A percentile compares a stretch with the other conserved stretches of the same genome.
These are phyloP conservation scores for Drosophila bocki DNA, from an alignment of 1,140 invertebrate species.

Conservation along the genomic window DNA sequence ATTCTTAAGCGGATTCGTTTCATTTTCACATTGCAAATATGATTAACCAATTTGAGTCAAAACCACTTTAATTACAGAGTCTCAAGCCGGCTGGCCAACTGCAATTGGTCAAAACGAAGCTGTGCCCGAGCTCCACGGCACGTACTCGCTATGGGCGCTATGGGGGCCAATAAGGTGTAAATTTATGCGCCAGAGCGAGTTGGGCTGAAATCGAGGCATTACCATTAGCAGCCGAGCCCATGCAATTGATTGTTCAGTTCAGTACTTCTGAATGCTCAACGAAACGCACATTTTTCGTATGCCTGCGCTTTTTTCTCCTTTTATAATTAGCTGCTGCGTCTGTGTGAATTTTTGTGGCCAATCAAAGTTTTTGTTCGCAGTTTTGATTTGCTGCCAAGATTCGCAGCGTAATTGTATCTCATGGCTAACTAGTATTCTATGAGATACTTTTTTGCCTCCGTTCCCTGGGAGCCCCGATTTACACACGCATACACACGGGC, in stretches of 20 bases:
- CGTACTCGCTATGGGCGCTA: conserved; percentile 73
- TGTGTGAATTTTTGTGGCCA: conserved; percentile 83
- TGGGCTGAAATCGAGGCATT: conserved; percentile 48
- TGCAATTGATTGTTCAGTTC: conserved; percentile 66
- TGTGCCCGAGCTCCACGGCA: conserved; percentile 49
- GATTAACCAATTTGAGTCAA: conserved; percentile 83
- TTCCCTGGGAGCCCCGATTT: conserved; percentile 32
- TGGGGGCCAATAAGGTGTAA: conserved; percentile 83
- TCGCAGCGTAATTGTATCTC: conserved; percentile 74
- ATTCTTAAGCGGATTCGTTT: conserved; percentile 59
- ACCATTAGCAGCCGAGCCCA: conserved; percentile 59
- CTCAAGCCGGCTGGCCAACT: conserved; percentile 61
- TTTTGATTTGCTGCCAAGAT: conserved; percentile 82
- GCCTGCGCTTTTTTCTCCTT: conserved; percentile 43
- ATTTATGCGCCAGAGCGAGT: conserved; percentile 65
- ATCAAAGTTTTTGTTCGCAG: conserved; percentile 82
- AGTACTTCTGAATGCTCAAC: conserved; percentile 56
- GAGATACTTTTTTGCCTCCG: conserved; percentile 65
- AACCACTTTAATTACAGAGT: conserved; percentile 79
- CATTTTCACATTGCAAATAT: conserved; percentile 65
- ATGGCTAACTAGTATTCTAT: conserved; percentile 82
- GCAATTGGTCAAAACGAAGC: conserved; percentile 46
- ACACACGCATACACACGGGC: conserved; percentile 14
- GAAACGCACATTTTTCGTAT: conserved; percentile 73
- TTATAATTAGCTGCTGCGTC: conserved; percentile 73